Evolutionary conservation across 2,113 vertebrate genomes (phyloP), one percentile per base, ranked within the genome.

Genomic region (Acanthochromis polyacanthus): DNA sequence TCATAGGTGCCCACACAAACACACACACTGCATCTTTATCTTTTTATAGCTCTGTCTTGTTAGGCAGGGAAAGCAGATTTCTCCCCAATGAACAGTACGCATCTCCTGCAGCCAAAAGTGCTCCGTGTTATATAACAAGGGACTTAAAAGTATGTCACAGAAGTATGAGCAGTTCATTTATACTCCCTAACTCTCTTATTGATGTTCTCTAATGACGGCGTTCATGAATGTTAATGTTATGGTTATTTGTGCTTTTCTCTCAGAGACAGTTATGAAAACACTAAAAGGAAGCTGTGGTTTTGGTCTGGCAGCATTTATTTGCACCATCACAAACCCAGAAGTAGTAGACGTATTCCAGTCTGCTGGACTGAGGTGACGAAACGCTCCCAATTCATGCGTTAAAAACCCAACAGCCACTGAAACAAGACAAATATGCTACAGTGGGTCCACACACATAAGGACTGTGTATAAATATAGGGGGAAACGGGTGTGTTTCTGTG

Each of bases 41-140:
- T 85, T 91, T 87, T 78, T 88, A 88, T 89, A 90, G 87, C 82
- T 81, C 75, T 67, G 78, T 82, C 82, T 83, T 87, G 75, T 85
- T 84, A 75, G 69, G 76, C 68, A 80, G 83, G 78, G 64, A 68
- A 78, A 83, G 74, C 77, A 78, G 64, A 76, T 79, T 85, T 81
- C 55, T 84, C 71, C 70, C 84, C 62, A 51, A 4, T 81, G 80
- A 86, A 80, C 73, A 80, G 76, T 61, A 58, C 85, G 77, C 25
- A 32, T 80, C 69, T 83, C 85, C 82, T 68, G 76, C 76, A 86
- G 85, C 76, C 67, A 69, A 69, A 80, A 64, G 48, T 43, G 71
- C 72, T 75, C 67, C 43, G 52, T 38, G 60, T 90, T 92, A 88
- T 84, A 84, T 86, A 91, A 90, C 65, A 51, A 46, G 57, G 17